Evolutionary conservation across 2,888 invertebrate genomes (phyloP), one percentile per base, ranked within the genome.

Genomic region (Amiota communis): DNA sequence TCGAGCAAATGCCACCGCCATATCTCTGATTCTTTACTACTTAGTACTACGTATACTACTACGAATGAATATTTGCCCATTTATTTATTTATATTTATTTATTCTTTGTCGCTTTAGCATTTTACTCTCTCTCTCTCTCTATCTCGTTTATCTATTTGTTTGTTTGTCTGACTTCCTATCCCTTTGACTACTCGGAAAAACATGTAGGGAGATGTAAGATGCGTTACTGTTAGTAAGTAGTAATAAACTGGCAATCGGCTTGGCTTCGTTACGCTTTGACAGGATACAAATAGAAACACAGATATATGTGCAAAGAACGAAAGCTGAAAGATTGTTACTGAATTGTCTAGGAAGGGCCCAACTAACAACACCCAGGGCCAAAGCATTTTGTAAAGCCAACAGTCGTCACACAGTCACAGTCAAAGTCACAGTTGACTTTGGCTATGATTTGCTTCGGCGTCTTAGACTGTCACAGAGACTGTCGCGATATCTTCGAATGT

Each of bases 211-310:
- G 36, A 36, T 36, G 36, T 36, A 36, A 36, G 36, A 36, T 36
- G 36, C 36, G 36, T 36, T 36, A 36, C 59, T 59, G 8, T 79
- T 77, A 81, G 85, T 77, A 81, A 81, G 85, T 77, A 81, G 82
- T 83, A 82, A 82, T 83, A 82, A 84, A 84, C 80, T 84, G 85
- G 78, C 81, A 82, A 84, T 84, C 83, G 85, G 82, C 13, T 81
- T 84, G 75, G 77, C 59, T 59, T 59, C 17, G 59, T 20, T 59
- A 15, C 20, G 20, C 17, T 4, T 59, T 59, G 17, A 59, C 12
- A 61, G 59, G 59, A 36, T 36, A 36, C 36, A 36, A 36, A 36
- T 36, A 6, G 4, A 36, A 36, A 6, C 36, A 2, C 6, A 2
- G 36, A 36, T 36, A 36, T 6, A 36, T 0, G 6, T 2, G 8